phyloP scores from a whole-genome alignment of 2,888 invertebrate genomes.

The Cephus pulcher region DNA sequence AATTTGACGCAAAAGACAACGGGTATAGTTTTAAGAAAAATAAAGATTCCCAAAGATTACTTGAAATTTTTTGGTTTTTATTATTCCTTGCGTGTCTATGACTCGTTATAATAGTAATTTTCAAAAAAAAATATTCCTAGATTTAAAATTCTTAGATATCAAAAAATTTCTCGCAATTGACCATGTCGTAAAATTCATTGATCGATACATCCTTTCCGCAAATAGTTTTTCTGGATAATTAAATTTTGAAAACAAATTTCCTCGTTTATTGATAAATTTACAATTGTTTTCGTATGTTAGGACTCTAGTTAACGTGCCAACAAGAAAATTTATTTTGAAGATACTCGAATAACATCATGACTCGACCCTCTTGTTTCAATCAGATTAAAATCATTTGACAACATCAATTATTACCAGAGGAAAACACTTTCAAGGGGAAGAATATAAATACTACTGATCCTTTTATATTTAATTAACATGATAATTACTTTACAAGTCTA shows the following conservation, averaged over 20 bases:
- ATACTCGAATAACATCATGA: background rate
- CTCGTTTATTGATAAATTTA: background rate
- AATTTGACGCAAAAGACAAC: background rate
- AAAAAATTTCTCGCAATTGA: too few relatives aligned
- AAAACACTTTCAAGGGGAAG: background rate
- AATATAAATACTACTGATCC: background rate
- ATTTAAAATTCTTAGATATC: too few relatives aligned
- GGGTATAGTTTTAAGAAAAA: background rate
- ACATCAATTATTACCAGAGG: background rate
- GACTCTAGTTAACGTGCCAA: background rate
- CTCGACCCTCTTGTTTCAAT: background rate
- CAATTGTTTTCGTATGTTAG: background rate
- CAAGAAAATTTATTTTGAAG: background rate
- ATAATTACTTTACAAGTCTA: background rate
- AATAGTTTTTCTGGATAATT: background rate
- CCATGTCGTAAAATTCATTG: too few relatives aligned
- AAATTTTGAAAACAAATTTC: background rate
- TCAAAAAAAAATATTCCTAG: too few relatives aligned
- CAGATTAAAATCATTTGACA: background rate
- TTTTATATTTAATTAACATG: background rate
- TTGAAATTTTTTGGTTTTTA: too few relatives aligned
- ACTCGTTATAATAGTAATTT: too few relatives aligned
- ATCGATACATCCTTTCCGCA: too few relatives aligned
- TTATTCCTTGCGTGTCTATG: too few relatives aligned
- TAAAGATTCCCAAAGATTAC: too few relatives aligned